Evolutionary conservation across 2,888 invertebrate species (phyloP).

Genomic region (Saturnia pavonia): DNA sequence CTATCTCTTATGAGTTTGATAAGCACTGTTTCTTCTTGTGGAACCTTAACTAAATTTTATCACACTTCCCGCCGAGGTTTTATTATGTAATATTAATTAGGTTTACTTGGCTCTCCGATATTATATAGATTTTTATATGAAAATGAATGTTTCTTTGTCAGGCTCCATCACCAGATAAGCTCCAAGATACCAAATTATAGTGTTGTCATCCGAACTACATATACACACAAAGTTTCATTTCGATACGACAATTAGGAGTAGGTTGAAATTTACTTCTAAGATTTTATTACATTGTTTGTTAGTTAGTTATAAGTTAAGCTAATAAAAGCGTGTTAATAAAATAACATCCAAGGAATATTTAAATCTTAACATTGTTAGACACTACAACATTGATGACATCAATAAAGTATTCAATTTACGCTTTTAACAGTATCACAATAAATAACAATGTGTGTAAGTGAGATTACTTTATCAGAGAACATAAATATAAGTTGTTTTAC

Average conservation of each 20-base stretch:
- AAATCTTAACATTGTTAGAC: neutral
- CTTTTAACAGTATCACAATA: neutral
- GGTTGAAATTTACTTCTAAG: too few relatives aligned
- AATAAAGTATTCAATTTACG: conserved; percentile 9
- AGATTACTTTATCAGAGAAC: neutral
- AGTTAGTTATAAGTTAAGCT: too few relatives aligned
- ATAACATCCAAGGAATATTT: neutral
- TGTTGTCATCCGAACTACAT: too few relatives aligned
- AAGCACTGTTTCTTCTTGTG: neutral
- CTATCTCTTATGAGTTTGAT: neutral
- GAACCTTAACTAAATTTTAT: neutral
- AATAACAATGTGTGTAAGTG: conserved; percentile 1
- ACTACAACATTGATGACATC: conserved; percentile 3
- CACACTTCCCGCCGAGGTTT: neutral
- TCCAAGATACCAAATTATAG: too few relatives aligned
- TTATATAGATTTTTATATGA: too few relatives aligned
- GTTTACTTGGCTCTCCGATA: too few relatives aligned
- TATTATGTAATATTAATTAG: neutral
- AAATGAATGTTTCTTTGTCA: too few relatives aligned
- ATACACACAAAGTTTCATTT: too few relatives aligned
- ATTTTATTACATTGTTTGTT: too few relatives aligned
- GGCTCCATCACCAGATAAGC: too few relatives aligned
- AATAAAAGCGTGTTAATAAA: too few relatives aligned
- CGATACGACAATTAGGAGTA: too few relatives aligned
- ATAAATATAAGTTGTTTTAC: conserved; percentile 13